Evolutionary conservation across 2,888 invertebrate genomes (phyloP).

Genomic region (Sinelater perroti): DNA sequence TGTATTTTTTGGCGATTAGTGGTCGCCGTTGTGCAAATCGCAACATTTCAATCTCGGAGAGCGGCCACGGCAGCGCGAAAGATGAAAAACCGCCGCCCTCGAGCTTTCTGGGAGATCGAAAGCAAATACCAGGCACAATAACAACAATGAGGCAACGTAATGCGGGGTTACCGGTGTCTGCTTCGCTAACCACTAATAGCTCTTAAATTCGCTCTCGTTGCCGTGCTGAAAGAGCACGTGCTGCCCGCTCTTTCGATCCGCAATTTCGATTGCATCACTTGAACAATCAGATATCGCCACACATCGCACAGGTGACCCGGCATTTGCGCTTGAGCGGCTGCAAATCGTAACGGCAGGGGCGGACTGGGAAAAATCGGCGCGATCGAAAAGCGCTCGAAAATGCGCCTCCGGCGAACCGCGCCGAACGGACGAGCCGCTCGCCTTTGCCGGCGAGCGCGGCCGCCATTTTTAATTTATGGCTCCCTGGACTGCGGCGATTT

Average conservation of each 20-base stretch:
- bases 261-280: conserved; percentile 32
- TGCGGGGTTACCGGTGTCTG: conserved; percentile 38
- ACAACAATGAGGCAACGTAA: conserved; percentile 23
- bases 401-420: no score
- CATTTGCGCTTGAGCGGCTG: conserved; percentile 29
- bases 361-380: no score
- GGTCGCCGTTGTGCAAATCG: no score
- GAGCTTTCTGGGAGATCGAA: conserved; percentile 20
- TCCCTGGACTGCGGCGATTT: conserved; percentile 31
- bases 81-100: not conserved
- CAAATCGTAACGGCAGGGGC: conserved; percentile 18
- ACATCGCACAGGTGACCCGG: conserved; percentile 14
- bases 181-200: conserved; percentile 40
- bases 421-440: no score
- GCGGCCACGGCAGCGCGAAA: no score
- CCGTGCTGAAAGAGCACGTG: conserved; percentile 33
- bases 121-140: conserved; percentile 41
- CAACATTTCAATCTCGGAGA: no score
- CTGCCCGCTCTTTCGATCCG: conserved; percentile 22
- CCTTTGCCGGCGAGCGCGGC: conserved; percentile 10
- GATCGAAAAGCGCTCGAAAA: no score
- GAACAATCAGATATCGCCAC: conserved; percentile 14
- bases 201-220: conserved; percentile 37
- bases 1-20: no score
- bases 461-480: conserved; percentile 29